Conservation (phyloP, 2,113 vertebrate species). For the Marmota monax region DNA sequence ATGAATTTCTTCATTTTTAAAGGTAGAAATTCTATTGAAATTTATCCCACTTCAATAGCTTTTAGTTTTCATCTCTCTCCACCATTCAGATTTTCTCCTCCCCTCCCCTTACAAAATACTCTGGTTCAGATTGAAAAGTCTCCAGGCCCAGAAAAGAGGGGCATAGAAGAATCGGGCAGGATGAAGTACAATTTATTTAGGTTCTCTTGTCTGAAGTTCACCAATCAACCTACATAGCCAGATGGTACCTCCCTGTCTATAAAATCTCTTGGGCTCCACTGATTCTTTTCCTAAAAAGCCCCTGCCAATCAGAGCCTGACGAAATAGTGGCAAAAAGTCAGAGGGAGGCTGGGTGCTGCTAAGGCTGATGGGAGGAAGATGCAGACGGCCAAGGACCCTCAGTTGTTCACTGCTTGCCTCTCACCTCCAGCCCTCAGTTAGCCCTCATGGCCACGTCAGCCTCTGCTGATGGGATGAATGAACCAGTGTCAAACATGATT, state of each 20-base stretch:
- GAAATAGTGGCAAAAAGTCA: neutral
- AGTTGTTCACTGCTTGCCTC: neutral
- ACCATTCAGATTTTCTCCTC: neutral
- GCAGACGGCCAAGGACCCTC: neutral
- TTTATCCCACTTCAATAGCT: neutral
- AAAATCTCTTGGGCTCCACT: neutral
- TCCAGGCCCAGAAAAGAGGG: neutral
- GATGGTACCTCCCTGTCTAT: neutral
- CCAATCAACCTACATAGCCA: neutral
- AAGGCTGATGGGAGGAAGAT: neutral
- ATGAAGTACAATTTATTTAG: neutral
- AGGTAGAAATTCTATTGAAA: neutral
- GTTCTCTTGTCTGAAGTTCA: neutral
- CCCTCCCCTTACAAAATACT: neutral
- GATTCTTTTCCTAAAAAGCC: neutral
- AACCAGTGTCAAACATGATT: neutral
- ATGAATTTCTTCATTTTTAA: neutral
- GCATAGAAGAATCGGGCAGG: neutral
- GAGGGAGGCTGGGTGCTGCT: neutral
- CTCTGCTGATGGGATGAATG: neutral
- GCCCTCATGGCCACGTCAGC: fast-evolving
- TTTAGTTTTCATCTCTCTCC: neutral
- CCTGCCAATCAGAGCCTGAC: neutral
- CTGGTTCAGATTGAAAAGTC: neutral
- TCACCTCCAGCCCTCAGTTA: neutral